phyloP scores from a whole-genome alignment of 2,888 invertebrate species.

The Drosophila falleni region DNA sequence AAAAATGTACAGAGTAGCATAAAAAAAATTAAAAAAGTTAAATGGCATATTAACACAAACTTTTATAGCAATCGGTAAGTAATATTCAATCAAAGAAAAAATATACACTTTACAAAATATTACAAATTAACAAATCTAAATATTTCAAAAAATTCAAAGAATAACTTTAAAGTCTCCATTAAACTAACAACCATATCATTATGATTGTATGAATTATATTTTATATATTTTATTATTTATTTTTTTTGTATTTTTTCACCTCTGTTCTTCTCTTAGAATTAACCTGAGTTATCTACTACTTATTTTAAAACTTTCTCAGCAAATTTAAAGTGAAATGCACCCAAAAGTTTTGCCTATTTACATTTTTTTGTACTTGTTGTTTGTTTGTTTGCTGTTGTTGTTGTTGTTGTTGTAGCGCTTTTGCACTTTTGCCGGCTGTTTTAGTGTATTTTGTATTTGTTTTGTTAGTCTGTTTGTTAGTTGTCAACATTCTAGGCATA shows the following conservation, averaged over 20 bases:
- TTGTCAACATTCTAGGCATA: conserved; percentile 70
- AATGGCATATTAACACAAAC: no score
- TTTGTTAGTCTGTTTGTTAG: conserved; percentile 71
- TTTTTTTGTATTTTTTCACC: background rate
- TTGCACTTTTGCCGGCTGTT: conserved; percentile 66
- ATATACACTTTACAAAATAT: no score
- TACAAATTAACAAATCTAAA: no score
- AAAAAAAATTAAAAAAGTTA: no score
- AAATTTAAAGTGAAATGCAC: conserved; percentile 20
- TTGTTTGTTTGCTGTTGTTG: conserved; percentile 27
- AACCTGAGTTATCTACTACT: background rate
- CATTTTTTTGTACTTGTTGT: conserved; percentile 22
- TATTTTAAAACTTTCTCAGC: background rate
- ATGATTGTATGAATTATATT: no score
- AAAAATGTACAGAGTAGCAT: no score
- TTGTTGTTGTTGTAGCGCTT: conserved; percentile 45
- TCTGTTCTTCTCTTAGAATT: background rate
- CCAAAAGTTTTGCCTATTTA: conserved; percentile 41
- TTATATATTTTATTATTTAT: background rate
- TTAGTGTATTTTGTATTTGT: conserved; percentile 67
- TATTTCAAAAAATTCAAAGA: no score
- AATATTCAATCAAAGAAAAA: no score
- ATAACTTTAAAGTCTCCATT: no score
- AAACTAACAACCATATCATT: no score
- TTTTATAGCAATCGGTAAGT: no score